Percentiles rank a stretch among this genome's conserved stretches.
Evolutionary conservation across 1,140 invertebrate genomes (phyloP).

Genomic region (Zophobas atratus): DNA sequence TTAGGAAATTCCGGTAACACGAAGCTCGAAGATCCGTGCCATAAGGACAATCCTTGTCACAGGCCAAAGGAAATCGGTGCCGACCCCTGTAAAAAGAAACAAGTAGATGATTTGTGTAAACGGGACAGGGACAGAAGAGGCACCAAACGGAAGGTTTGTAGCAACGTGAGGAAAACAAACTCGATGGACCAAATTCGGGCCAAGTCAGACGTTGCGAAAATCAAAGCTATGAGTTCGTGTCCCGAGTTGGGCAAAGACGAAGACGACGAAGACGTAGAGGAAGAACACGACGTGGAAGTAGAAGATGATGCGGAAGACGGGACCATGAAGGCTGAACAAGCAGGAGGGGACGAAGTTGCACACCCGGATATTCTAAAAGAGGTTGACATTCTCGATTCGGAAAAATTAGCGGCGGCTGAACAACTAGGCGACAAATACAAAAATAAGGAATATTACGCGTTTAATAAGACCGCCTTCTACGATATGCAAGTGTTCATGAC

Average conservation of each 20-base stretch:
- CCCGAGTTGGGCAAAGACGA: too few species aligned
- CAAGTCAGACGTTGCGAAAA: too few species aligned
- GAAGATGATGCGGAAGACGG: neutral
- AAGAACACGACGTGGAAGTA: neutral
- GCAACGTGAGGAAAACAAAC: too few species aligned
- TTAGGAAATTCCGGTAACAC: conserved; percentile 5
- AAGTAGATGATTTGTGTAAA: neutral
- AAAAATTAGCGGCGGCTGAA: neutral
- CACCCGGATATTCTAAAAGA: neutral
- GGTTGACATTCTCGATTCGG: neutral
- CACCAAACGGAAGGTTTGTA: too few species aligned
- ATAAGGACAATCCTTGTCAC: conserved; percentile 24
- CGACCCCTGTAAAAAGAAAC: conserved; percentile 4
- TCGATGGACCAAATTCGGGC: too few species aligned
- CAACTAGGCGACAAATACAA: conserved; percentile 33
- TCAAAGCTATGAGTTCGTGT: too few species aligned
- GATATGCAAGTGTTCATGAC: conserved; percentile 35
- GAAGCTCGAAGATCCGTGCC: conserved; percentile 14
- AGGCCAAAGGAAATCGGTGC: neutral
- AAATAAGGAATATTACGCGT: conserved; percentile 40
- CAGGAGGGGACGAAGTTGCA: too few species aligned
- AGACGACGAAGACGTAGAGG: too few species aligned
- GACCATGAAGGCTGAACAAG: too few species aligned
- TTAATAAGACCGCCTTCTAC: conserved; percentile 21
- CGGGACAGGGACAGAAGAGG: neutral